These are phyloP conservation scores for Synergus laeviventris DNA, from an alignment of 2,888 invertebrate genomes.

Conservation along the genomic window DNA sequence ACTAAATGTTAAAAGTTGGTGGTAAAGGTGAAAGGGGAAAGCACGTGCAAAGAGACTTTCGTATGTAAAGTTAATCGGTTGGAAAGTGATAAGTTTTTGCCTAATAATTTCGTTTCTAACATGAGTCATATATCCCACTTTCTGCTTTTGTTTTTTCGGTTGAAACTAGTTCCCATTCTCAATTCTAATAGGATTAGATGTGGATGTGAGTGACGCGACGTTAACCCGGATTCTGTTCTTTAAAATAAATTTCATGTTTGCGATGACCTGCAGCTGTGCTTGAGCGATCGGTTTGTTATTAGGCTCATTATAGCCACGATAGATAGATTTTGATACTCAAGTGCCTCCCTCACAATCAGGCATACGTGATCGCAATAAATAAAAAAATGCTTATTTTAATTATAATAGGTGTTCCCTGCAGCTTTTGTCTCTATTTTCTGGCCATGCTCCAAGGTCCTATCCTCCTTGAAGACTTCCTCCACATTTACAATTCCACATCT, in stretches of 20 bases:
- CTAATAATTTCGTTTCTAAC: conserved; percentile 9
- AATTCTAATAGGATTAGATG: background rate
- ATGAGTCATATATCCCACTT: conserved; percentile 33
- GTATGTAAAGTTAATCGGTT: background rate
- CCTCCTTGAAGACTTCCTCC: conserved; percentile 23
- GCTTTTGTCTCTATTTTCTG: conserved; percentile 35
- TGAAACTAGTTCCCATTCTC: background rate
- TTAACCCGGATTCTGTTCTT: conserved; percentile 1
- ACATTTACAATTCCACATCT: conserved; percentile 26
- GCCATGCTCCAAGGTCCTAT: conserved; percentile 12
- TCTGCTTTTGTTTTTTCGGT: conserved; percentile 3
- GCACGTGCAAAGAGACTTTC: background rate
- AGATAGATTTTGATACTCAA: background rate
- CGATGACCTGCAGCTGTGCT: no score
- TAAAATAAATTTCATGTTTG: background rate
- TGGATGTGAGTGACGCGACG: conserved; percentile 9
- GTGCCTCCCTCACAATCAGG: background rate
- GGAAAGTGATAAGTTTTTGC: background rate
- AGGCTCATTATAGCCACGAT: no score
- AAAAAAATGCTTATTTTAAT: background rate
- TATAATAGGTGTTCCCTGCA: background rate
- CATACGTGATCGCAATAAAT: background rate
- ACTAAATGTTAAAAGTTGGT: no score
- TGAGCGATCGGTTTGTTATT: background rate
- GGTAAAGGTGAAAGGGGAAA: no score